Evolutionary conservation across 2,797 vertebrate genomes (phyloP), one percentile per base, ranked within the genome.

Genomic region (Sebastolobus altivelis): DNA sequence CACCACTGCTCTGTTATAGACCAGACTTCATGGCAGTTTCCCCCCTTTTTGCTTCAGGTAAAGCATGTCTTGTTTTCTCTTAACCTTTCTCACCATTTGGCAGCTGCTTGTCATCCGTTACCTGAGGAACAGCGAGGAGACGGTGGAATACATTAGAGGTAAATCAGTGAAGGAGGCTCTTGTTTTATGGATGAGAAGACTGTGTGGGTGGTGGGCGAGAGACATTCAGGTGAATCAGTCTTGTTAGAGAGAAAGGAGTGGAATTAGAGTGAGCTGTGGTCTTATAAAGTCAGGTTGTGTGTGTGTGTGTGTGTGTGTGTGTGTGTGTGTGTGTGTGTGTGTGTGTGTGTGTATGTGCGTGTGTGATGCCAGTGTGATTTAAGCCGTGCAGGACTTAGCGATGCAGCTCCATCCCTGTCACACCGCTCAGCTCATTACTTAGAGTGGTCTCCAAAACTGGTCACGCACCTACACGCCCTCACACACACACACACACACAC

Each of bases 361-460:
- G 59, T 70, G 25, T 62, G 88, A 93, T 92, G 89, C 75, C 89
- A 83, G 73, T 58, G 76, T 89, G 89, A 93, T 94, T 91, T 95
- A 90, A 90, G 90, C 90, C 25, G 33, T 31, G 72, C 65, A 87
- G 89, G 88, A 93, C 82, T 94, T 87, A 93, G 86, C 25, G 75
- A 83, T 61, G 83, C 73, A 72, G 83, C 74, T 66, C 87, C 37
- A 18, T 87, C 69, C 70, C 80, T 58, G 78, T 86, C 82, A 85
- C 79, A 77, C 81, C 73, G 70, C 79, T 89, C 75, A 76, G 74
- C 78, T 93, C 90, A 93, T 94, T 92, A 94, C 83, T 70, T 63
- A 81, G 89, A 94, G 90, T 94, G 92, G 85, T 90, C 80, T 77
- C 88, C 79, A 88, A 93, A 93, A 91, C 87, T 31, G 85, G 74